phyloP scores from a whole-genome alignment of 1,140 invertebrate genomes.

The Bradysia coprophila region DNA sequence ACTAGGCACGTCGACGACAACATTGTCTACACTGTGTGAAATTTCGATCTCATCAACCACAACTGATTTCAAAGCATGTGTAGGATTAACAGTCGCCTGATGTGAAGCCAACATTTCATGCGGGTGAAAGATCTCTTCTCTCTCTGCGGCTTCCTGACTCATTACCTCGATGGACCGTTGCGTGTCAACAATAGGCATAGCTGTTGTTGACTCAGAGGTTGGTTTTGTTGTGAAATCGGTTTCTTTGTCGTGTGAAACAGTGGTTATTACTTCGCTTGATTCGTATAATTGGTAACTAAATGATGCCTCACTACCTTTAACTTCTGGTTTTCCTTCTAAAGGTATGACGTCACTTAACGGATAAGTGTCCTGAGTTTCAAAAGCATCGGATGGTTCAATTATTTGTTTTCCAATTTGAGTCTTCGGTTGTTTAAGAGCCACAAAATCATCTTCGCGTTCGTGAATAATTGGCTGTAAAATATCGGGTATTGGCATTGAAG shows the following conservation, averaged over 20 bases:
- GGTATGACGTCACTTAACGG: not conserved
- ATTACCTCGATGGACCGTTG: not conserved
- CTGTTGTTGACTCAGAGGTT: not conserved
- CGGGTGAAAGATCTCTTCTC: not conserved
- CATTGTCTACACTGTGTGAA: too few relatives aligned
- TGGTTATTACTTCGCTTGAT: not conserved
- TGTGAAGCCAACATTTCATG: not conserved
- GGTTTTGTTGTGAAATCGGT: not conserved
- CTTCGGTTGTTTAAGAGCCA: not conserved
- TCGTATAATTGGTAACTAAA: not conserved
- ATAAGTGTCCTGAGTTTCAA: not conserved
- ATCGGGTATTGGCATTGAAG: not conserved
- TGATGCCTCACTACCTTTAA: not conserved
- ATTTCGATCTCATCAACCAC: not conserved
- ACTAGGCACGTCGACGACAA: not conserved
- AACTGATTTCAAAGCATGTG: not conserved
- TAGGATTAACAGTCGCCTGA: not conserved
- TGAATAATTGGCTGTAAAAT: not conserved
- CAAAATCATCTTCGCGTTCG: not conserved
- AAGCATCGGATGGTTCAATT: not conserved
- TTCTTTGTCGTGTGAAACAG: constrained; percentile 1
- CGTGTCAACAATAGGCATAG: not conserved
- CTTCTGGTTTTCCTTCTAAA: not conserved
- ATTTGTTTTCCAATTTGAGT: not conserved
- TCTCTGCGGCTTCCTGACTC: not conserved